Evolutionary conservation across 2,113 vertebrate genomes (phyloP), one percentile per base, ranked within the genome.

Genomic region (Stegostoma tigrinum): DNA sequence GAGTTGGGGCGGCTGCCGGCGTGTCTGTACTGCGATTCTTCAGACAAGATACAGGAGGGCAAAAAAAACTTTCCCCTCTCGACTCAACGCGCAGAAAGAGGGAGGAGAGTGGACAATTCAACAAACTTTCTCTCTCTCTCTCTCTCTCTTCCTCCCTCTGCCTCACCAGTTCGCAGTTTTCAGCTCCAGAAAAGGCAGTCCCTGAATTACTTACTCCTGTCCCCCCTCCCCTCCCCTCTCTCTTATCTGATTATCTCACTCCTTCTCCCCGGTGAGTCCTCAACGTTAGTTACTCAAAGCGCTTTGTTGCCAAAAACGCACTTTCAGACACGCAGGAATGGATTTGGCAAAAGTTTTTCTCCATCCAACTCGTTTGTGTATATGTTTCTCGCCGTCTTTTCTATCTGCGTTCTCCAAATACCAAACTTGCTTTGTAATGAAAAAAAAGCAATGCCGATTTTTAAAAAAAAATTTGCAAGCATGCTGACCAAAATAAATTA

Each of bases 1-100:
- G 89, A 93, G 89, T 93, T 93, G 34, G 61, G 89, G n/a, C 89
- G 61, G 34, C 61, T 38, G 89, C 19, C 5, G 89, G 89, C 61
- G 55, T 93, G 89, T 93, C 89, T 93, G 89, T n/a, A 61, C 61
- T 34, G 89, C 66, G 89, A 67, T n/a, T 67, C 89, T 6, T 93
- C 34, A 93, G 89, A 93, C 89, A 93, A 93, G 89, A 93, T 93
- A 93, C 89, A 93, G 61, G 67, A 72, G 68, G 23, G 52, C 15
- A 27, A 30, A 34, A 91, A 91, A 91, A 64, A 66, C 61, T 93
- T 93, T 67, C 52, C 30, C 6, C 89, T 93, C 89, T 66, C 89
- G 1, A 10, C 61, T 66, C 89, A 66, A 30, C 30, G 17, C 27
- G 55, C 61, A 8, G 61, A 93, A 34, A n/a, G 89, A 91, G 89